Base-by-base conservation (phyloP, 2,888 invertebrate species). In the Leucophenga montana region DNA sequence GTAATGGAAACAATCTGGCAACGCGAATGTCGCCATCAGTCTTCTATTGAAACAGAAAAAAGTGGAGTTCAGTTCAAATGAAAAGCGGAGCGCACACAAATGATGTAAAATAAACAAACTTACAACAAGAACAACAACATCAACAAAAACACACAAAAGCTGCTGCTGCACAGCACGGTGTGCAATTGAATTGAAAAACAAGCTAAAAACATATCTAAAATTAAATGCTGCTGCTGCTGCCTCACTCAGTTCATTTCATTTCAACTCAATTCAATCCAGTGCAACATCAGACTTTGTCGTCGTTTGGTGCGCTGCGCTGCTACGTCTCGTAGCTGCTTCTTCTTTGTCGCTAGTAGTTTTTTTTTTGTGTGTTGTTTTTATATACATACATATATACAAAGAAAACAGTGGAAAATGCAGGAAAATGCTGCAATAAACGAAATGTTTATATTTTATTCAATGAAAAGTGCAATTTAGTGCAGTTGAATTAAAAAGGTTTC, bases 101-200 rank as follows among this genome's bases (percentile, higher is more conserved):
- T 33, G 59, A 59, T 16, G 59, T 59, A 59, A 59, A 59, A 59
- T 64, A 64, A 64, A 64, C 27, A 64, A 64, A 64, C 62, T 27
- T 48, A 22, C 46, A 48, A 33, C 31, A 11, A 39, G 39, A 33
- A 33, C 33, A 61, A 62, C 33, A 46, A 44, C 48, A 48, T 27
- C 27, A 16, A 22, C 16, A 39, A 44, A 61, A 11, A 3, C 59
- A 33, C 33, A 16, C 14, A 59, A 57, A 57, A 27, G 57, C 31
- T 33, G 33, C 33, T 14, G 18, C 50, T 5, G 16, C 11, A 18
- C 16, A 59, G 16, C 33, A n/a, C 31, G 33, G 57, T 22, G 22
- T 33, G 48, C 46, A 64, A 46, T 46, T 64, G 20, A 46, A 62
- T 33, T 33, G 8, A 39, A 39, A 39, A 11, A 39, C n/a, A 64